A percentile compares a stretch with the other conserved stretches of the same genome.
Conservation (phyloP, 2,797 vertebrate species). For the Tinamus major region DNA sequence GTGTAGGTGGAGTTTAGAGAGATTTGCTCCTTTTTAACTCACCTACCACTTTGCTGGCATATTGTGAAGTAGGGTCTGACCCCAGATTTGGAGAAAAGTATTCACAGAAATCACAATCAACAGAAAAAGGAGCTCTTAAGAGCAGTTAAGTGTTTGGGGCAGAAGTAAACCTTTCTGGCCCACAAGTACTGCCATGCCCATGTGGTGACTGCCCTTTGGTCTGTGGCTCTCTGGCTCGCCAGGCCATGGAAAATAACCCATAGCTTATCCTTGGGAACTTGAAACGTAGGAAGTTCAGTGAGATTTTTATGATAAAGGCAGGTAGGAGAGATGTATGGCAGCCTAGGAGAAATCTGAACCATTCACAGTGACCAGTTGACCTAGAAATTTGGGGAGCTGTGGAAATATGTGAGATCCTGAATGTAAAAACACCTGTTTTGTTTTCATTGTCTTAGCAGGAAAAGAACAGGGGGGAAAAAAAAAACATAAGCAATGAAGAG, state of each 20-base stretch:
- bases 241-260: not conserved
- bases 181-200: no score
- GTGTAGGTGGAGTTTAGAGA: constrained; percentile 59
- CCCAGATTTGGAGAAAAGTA: not conserved
- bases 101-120: not conserved
- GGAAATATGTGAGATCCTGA: not conserved
- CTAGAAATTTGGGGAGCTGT: not conserved
- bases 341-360: not conserved
- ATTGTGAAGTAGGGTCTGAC: constrained; percentile 4
- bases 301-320: not conserved
- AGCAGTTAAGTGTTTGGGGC: not conserved
- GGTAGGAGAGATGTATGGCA: not conserved
- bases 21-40: constrained; percentile 29
- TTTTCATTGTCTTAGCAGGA: not conserved
- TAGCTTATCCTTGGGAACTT: not conserved
- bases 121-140: not conserved
- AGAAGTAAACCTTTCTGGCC: not conserved
- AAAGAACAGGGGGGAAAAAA: not conserved
- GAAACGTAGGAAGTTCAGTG: not conserved
- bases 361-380: not conserved
- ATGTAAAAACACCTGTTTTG: not conserved
- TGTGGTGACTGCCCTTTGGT: not conserved
- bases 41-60: not conserved
- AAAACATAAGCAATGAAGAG: not conserved
- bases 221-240: not conserved